Evolutionary conservation across 35 echinoderm and acorn worm species (phyloP), one percentile per base, ranked within the genome.

Genomic region (Holothuria glaberrima): DNA sequence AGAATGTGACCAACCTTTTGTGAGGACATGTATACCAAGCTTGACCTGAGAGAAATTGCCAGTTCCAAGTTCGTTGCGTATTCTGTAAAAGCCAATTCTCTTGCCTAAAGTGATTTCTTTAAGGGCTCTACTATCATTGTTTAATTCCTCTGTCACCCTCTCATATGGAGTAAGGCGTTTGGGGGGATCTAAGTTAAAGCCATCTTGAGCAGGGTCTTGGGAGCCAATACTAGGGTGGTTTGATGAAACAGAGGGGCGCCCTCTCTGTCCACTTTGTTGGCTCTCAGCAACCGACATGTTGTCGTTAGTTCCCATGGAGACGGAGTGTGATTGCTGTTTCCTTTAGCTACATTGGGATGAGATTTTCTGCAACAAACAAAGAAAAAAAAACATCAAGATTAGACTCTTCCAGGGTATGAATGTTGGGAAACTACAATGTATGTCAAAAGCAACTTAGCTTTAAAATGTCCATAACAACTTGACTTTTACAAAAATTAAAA

Each of bases 41-140:
- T 95, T 94, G 66, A 99, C 97, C 89, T 99, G 97, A 60, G 97
- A 99, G 88, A 99, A 99, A 83, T 99, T 99, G 9, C 97, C 97
- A 20, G 90, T 95, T 9, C 97, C 97, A n/a, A 99, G 80, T 67
- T 99, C 97, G 27, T 91, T 91, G 54, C 97, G 92, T 85, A 99
- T 99, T 33, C 93, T 90, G 80, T 99, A 99, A 89, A 99, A 99
- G 0, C 94, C 97, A 59, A 99, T 99, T 65, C 97, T 86, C 68
- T 99, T 99, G 14, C 97, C 97, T 26, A 99, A 60, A 0, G 93
- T 99, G 57, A 99, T 92, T 58, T 99, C 97, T 84, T 99, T 99
- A 41, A 95, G 82, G 22, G 89, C 89, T 59, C 89, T 82, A 4
- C 90, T 87, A 80, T 99, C 97, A 74, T 99, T 93, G 91, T 92